A percentile compares a stretch with the other conserved stretches of the same genome.
Evolutionary conservation across 2,888 invertebrate species (phyloP).

Genomic region (Conus canariensis): DNA sequence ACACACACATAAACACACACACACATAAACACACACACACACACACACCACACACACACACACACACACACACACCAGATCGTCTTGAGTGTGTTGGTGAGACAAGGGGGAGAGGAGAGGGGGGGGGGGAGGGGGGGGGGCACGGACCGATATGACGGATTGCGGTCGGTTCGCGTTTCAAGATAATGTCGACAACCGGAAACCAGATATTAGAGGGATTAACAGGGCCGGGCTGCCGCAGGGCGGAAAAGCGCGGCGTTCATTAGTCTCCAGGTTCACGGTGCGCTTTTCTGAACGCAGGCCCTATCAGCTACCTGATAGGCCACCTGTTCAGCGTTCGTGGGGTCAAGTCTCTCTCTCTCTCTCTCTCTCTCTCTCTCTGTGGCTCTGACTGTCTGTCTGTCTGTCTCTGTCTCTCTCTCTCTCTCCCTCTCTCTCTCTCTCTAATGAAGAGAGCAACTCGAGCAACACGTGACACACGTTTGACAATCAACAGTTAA

Average conservation of each 20-base stretch:
- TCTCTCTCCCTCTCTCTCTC: too few species aligned
- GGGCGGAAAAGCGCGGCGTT: background rate
- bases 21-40: too few species aligned
- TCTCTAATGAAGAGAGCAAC: too few species aligned
- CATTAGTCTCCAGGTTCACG: too few species aligned
- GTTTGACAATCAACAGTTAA: too few species aligned
- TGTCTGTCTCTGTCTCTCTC: too few species aligned
- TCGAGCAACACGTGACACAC: too few species aligned
- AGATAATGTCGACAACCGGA: conserved; percentile 32
- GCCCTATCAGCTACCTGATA: conserved; percentile 10
- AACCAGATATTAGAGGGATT: conserved; percentile 33
- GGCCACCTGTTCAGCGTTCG: conserved; percentile 5
- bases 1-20: too few species aligned
- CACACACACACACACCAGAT: background rate
- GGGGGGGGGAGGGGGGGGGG: background rate
- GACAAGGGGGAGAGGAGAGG: too few species aligned
- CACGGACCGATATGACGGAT: conserved; percentile 1
- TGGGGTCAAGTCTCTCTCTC: background rate
- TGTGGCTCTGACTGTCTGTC: background rate
- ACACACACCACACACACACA: too few species aligned
- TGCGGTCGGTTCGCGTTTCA: conserved; percentile 31
- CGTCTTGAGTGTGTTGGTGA: background rate
- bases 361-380: background rate
- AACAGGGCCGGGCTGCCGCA: background rate
- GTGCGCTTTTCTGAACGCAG: background rate